Base-by-base conservation (phyloP, 2,113 vertebrate species). In the Rhynchopsitta pachyrhyncha region DNA sequence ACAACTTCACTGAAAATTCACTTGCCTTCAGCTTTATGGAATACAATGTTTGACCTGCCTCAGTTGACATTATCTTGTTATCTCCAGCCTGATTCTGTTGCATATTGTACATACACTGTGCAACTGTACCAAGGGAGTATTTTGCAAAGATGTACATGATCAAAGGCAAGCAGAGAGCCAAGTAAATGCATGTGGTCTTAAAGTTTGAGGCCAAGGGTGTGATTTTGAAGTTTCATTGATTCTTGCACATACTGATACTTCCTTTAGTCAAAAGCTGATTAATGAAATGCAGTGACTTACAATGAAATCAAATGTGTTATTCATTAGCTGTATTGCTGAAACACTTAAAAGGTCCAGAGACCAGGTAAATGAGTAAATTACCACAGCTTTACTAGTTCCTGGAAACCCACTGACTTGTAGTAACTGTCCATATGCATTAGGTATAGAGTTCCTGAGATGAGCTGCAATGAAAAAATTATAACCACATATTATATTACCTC, bases 401-500 rank as follows among this genome's bases (percentile, higher is more conserved):
- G 49, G 35, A 83, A 94, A 57, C 15, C 22, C 17, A 5, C 11
- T 77, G 44, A 11, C 49, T 77, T 91, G 7, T 29, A 77, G 7
- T 50, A 71, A 37, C 39, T 82, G 35, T n/a, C 59, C 37, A 28
- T 37, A 11, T 50, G 49, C 33, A 57, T 29, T 67, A 82, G 42
- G 7, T 55, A 6, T 80, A 68, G 82, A 82, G 70, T 88, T 68
- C 60, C 47, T 86, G 27, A 42, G 85, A 86, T 76, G 50, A 82
- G 23, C 35, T 82, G 42, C 52, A 64, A 15, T 73, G 41, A 73
- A 71, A 60, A 66, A 68, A 39, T 10, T 50, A 20, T 25, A 71
- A 59, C 29, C 22, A 33, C 0, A 0, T 29, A 0, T 27, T 81
- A 7, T 27, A 41, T 70, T 52, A 57, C 10, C 37, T 90, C 37